Percentiles rank a stretch among this genome's conserved stretches.
Evolutionary conservation across 1,140 invertebrate species (phyloP).

Genomic region (Pentalonia nigronervosa): DNA sequence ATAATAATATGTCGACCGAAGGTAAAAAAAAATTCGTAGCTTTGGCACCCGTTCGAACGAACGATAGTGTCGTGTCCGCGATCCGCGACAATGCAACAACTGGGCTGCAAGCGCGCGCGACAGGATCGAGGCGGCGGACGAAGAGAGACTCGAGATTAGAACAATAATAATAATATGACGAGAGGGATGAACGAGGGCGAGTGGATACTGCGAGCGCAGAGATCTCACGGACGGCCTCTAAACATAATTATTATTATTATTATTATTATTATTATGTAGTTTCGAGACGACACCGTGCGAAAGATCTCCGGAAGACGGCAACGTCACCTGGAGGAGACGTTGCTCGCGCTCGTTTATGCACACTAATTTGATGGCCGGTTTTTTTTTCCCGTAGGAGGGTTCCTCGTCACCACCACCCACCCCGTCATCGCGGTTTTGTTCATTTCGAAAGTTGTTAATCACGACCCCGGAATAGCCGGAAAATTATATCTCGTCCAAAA

Average conservation of each 20-base stretch:
- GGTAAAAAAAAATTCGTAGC: neutral
- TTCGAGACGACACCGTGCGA: neutral
- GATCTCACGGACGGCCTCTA: no score
- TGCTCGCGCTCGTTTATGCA: neutral
- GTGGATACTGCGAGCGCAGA: no score
- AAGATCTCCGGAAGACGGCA: neutral
- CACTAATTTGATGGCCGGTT: neutral
- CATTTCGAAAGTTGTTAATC: conserved; percentile 32
- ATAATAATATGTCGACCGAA: neutral
- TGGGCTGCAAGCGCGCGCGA: neutral
- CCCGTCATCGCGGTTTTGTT: neutral
- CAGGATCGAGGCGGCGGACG: neutral
- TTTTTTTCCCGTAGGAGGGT: neutral
- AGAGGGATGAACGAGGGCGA: no score
- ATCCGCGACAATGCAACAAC: neutral
- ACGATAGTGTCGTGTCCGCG: no score
- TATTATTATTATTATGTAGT: neutral
- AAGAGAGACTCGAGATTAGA: neutral
- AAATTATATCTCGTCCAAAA: conserved; percentile 40
- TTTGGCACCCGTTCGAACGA: neutral
- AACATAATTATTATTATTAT: no score
- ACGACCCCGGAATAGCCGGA: conserved; percentile 8
- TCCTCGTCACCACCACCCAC: no score
- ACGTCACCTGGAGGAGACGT: neutral
- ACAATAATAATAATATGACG: neutral